These are phyloP conservation scores for Torymus auratus DNA, from an alignment of 2,888 invertebrate genomes.

Conservation along the genomic window DNA sequence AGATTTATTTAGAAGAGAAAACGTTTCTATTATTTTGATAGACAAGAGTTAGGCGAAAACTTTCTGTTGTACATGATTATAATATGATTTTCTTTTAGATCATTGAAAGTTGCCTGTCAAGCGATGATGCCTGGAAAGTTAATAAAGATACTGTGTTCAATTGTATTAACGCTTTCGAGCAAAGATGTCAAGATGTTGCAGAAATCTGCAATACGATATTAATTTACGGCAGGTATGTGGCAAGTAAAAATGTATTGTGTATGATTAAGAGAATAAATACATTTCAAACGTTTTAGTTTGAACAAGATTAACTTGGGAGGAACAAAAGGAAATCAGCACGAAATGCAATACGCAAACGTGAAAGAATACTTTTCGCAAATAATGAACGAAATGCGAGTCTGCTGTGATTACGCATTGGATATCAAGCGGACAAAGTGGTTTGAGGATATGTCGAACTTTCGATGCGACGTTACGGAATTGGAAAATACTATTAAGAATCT, in stretches of 20 bases:
- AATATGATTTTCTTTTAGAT: slow-evolving; percentile 49
- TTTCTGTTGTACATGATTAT: not conserved
- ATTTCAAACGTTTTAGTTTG: slow-evolving; percentile 61
- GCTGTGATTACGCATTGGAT: slow-evolving; percentile 75
- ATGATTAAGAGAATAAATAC: no score
- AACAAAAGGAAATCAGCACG: slow-evolving; percentile 71
- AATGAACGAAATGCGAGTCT: slow-evolving; percentile 75
- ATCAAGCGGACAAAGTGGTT: slow-evolving; percentile 78
- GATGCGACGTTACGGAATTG: slow-evolving; percentile 76
- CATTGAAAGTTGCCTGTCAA: slow-evolving; percentile 20
- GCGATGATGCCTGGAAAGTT: slow-evolving; percentile 69
- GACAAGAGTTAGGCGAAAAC: not conserved
- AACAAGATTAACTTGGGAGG: slow-evolving; percentile 78
- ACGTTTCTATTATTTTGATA: not conserved
- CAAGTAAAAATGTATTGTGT: no score
- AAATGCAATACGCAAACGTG: slow-evolving; percentile 72
- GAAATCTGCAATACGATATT: slow-evolving; percentile 79
- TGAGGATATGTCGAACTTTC: slow-evolving; percentile 71
- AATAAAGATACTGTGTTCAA: slow-evolving; percentile 78
- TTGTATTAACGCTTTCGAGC: slow-evolving; percentile 79
- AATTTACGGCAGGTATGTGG: slow-evolving; percentile 77
- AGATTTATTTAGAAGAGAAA: no score
- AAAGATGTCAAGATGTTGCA: slow-evolving; percentile 79
- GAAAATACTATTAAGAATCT: slow-evolving; percentile 80
- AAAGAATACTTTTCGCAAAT: slow-evolving; percentile 77